Conservation (phyloP, 2,113 vertebrate genomes). For the Cephalopholis sonnerati region DNA sequence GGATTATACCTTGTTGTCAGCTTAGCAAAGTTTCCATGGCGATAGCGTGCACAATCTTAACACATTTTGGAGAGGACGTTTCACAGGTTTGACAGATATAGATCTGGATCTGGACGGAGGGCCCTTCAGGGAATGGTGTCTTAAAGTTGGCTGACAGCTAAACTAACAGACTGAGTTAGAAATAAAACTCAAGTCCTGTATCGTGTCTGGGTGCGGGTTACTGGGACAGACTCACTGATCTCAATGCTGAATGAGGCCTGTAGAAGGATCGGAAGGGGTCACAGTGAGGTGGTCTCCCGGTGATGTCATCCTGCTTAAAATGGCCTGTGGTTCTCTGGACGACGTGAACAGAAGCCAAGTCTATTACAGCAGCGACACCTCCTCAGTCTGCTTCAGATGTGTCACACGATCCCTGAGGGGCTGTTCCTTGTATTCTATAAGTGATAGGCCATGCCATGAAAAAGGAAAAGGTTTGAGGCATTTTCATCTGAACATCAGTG, state of each 20-base stretch:
- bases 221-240: not conserved
- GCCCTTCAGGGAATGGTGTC: not conserved
- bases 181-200: conserved; percentile 3
- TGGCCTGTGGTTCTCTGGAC: conserved; percentile 34
- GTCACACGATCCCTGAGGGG: not conserved
- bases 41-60: conserved; percentile 54
- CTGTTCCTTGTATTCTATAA: not conserved
- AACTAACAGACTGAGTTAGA: conserved; percentile 15
- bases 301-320: conserved; percentile 65
- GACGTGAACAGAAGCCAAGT: conserved; percentile 33
- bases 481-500: not conserved
- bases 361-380: conserved; percentile 20
- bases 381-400: not conserved
- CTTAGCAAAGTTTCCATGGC: conserved; percentile 65
- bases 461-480: not conserved
- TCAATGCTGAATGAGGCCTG: conserved; percentile 21
- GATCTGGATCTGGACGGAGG: conserved; percentile 29
- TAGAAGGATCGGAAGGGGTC: conserved; percentile 4
- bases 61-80: conserved; percentile 29
- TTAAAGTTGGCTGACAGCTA: conserved; percentile 12
- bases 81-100: conserved; percentile 27
- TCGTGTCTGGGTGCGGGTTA: conserved; percentile 17
- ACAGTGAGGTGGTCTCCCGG: conserved; percentile 32
- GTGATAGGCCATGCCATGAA: not conserved
- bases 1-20: conserved; percentile 68